Percentiles rank a stretch among this genome's conserved stretches.
These are phyloP conservation scores for Amphibalanus amphitrite DNA, from an alignment of 1,140 invertebrate species.

Conservation along the genomic window DNA sequence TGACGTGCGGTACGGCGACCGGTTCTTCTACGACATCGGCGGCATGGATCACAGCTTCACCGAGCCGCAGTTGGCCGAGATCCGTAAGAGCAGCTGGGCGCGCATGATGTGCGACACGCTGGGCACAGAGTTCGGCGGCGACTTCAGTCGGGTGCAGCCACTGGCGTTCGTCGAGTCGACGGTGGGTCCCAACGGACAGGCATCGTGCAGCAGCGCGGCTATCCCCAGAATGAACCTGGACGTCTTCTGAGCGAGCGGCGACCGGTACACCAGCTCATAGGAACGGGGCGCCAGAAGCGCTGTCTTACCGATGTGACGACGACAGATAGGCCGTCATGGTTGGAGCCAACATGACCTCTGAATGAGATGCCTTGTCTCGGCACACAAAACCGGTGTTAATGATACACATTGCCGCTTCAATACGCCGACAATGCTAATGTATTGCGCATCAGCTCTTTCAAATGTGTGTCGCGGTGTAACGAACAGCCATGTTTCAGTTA, in stretches of 20 bases:
- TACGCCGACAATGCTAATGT: too few species aligned
- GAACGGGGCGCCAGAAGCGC: too few species aligned
- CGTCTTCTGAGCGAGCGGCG: background rate
- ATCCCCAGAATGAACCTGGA: background rate
- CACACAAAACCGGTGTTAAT: too few species aligned
- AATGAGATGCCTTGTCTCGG: too few species aligned
- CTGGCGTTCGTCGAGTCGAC: conserved; percentile 28
- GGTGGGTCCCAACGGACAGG: background rate
- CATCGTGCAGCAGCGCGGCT: background rate
- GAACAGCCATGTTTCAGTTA: too few species aligned
- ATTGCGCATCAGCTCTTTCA: too few species aligned
- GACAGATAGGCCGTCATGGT: too few species aligned
- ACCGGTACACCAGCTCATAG: too few species aligned
- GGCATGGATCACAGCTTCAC: background rate
- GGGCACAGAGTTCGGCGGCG: conserved; percentile 27
- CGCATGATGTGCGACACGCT: conserved; percentile 40
- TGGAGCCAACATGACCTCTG: too few species aligned
- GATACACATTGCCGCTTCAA: too few species aligned
- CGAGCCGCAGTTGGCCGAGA: conserved; percentile 25
- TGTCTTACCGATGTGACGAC: too few species aligned
- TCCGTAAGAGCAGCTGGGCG: conserved; percentile 33
- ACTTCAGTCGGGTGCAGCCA: conserved; percentile 33
- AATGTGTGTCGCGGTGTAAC: too few species aligned
- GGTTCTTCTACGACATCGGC: conserved; percentile 17
- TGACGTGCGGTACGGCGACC: conserved; percentile 20